phyloP scores from a whole-genome alignment of 2,797 vertebrate genomes.

The Acropternis orthonyx region DNA sequence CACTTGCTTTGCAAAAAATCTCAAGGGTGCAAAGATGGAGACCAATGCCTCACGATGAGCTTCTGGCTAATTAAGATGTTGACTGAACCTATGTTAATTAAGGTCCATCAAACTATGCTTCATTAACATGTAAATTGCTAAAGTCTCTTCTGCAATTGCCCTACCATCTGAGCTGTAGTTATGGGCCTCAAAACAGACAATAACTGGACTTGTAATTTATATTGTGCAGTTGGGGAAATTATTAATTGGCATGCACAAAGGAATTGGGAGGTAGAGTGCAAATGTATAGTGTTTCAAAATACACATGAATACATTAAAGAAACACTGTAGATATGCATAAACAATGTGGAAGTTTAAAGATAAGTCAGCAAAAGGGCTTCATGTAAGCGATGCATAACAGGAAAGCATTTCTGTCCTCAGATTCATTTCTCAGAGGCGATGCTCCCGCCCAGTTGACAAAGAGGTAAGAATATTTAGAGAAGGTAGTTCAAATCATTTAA shows the following conservation, averaged over 20 bases:
- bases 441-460: not conserved
- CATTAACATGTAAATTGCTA: conserved; percentile 79
- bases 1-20: conserved; percentile 30
- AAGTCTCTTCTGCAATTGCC: conserved; percentile 72
- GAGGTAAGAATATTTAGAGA: not conserved
- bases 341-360: not conserved
- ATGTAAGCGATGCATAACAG: not conserved
- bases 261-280: not conserved
- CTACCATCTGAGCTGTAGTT: conserved; percentile 79
- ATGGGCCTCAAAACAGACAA: conserved; percentile 71
- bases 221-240: conserved; percentile 57
- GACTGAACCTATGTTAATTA: conserved; percentile 73
- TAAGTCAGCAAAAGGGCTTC: not conserved
- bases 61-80: conserved; percentile 79
- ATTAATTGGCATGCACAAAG: conserved; percentile 18
- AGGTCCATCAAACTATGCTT: conserved; percentile 70
- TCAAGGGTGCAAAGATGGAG: conserved; percentile 23
- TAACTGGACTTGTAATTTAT: conserved; percentile 66
- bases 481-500: not conserved
- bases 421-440: not conserved
- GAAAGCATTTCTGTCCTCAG: not conserved
- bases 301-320: not conserved
- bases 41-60: conserved; percentile 46
- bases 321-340: not conserved
- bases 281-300: not conserved